A percentile compares a stretch with the other conserved stretches of the same genome.
Conservation (phyloP, 2,113 vertebrate genomes). For the Oryzias javanicus region DNA sequence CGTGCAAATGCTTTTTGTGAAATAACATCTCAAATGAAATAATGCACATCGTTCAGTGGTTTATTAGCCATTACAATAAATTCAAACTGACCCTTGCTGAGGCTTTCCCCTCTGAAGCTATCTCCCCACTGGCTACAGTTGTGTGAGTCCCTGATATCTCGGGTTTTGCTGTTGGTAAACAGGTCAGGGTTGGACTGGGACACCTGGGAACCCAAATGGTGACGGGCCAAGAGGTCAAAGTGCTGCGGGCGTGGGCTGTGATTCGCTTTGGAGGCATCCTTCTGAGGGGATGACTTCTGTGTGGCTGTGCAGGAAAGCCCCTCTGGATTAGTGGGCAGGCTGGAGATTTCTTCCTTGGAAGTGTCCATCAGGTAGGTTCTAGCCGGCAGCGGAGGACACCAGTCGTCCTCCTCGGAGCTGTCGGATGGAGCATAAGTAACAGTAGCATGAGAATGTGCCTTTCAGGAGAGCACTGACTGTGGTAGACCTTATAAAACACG, state of each 20-base stretch:
- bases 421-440: neutral
- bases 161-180: conserved; percentile 63
- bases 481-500: neutral
- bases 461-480: neutral
- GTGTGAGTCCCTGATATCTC: conserved; percentile 38
- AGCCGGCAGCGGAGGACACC: conserved; percentile 85
- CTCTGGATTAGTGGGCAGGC: conserved; percentile 64
- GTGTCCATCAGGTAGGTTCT: conserved; percentile 80
- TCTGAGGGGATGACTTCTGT: conserved; percentile 77
- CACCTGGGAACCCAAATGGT: conserved; percentile 73
- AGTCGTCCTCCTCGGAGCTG: conserved; percentile 83
- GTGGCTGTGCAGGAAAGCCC: conserved; percentile 77
- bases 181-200: conserved; percentile 79
- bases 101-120: conserved; percentile 64
- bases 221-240: conserved; percentile 81
- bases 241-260: conserved; percentile 76
- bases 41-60: conserved; percentile 28
- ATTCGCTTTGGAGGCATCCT: conserved; percentile 46
- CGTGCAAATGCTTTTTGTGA: conserved; percentile 40
- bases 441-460: neutral
- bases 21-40: conserved; percentile 41
- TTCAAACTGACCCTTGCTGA: conserved; percentile 62
- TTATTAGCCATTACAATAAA: conserved; percentile 14
- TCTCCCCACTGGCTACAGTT: conserved; percentile 73
- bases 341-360: conserved; percentile 72